phyloP scores from a whole-genome alignment of 2,113 vertebrate species.

The Ctenomys sociabilis region DNA sequence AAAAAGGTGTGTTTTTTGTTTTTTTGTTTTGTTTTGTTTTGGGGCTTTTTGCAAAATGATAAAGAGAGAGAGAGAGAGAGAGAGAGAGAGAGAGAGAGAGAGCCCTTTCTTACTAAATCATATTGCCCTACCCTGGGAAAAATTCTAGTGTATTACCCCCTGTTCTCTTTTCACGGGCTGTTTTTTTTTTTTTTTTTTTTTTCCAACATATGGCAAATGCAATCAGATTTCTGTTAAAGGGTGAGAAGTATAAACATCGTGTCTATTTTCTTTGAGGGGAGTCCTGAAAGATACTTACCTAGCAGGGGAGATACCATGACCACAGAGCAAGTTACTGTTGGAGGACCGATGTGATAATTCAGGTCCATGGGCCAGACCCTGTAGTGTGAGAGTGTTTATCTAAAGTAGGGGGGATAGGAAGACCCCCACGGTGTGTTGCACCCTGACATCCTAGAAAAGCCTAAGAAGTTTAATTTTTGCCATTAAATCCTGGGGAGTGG shows the following conservation, averaged over 20 bases:
- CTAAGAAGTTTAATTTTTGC: constrained; percentile 48
- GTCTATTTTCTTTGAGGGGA: constrained; percentile 21
- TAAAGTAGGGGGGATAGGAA: constrained; percentile 37
- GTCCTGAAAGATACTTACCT: constrained; percentile 26
- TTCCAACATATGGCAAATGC: not conserved
- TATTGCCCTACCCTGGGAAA: not conserved
- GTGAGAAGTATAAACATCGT: not conserved
- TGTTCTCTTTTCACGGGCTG: not conserved
- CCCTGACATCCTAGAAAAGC: constrained; percentile 32
- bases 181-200: constrained; percentile 23
- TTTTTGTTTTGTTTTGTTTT: not conserved
- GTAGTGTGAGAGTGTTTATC: not conserved
- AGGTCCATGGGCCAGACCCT: not conserved
- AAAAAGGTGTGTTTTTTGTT: not conserved
- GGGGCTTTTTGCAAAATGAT: constrained; percentile 24
- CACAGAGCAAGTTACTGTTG: not conserved
- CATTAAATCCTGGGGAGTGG: not conserved
- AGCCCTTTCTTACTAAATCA: not conserved
- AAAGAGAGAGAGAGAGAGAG: not conserved
- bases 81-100: too few relatives aligned
- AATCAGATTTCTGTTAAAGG: constrained; percentile 17
- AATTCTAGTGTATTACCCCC: constrained; percentile 17
- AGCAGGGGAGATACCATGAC: too few relatives aligned
- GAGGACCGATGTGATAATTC: not conserved
- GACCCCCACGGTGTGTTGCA: not conserved